Base-by-base conservation (phyloP, 2,113 vertebrate species). In the Rhodinocichla rosea region DNA sequence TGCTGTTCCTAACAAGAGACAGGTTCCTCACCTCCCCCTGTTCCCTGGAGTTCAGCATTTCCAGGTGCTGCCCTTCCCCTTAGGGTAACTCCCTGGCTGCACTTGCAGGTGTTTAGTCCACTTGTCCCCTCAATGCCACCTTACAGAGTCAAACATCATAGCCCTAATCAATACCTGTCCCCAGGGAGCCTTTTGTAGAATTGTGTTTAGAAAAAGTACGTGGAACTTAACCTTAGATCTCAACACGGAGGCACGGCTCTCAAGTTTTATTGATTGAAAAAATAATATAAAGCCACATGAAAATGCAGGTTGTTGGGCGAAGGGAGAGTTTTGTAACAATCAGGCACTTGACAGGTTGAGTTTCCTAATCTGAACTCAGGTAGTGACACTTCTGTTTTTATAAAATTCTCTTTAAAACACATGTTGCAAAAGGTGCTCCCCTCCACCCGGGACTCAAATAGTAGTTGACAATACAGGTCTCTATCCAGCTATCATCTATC, bases 231-330 rank as follows among this genome's bases (percentile, higher is more conserved):
- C 70, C 89, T 94, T n/a, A 65, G 45, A 65, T 79, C 74, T 92
- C 55, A 77, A 85, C 55, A 73, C 91, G 78, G 20, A 92, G 64
- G 70, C 39, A 50, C 2, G 20, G 53, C 57, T 84, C 81, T 96
- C 57, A 92, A 50, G 70, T 69, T 65, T 63, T 87, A 96, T 92
- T 80, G 91, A 96, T 59, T 83, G 70, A 63, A 92, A 91, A 94
- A 71, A 80, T 85, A 89, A 91, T 83, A 94, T 37, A 83, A 95
- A 91, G 63, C 57, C 87, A 77, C 81, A 91, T 76, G 78, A 83
- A 96, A 92, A 90, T 91, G 33, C 39, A 90, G 44, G 65, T 79
- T 64, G 53, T 14, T 82, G 80, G 73, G 77, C 69, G 87, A 87
- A 78, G 65, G 56, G 52, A 84, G 73, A 69, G 37, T 89, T 96